phyloP scores from a whole-genome alignment of 2,797 vertebrate genomes.

The Parauchenoglanis ngamensis region DNA sequence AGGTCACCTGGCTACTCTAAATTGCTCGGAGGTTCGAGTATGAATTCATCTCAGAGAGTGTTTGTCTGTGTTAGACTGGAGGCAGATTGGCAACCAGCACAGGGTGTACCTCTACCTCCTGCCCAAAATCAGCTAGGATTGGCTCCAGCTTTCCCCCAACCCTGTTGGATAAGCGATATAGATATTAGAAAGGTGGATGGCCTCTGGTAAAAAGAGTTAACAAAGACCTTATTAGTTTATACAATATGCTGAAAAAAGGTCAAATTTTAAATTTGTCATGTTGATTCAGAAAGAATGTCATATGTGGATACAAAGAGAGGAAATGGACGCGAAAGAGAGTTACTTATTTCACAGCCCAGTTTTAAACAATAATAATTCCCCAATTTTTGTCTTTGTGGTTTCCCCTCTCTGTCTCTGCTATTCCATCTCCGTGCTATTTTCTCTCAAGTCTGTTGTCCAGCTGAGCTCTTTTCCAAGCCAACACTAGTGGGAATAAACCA shows the following conservation, averaged over 20 bases:
- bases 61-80: too few relatives aligned
- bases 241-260: not conserved
- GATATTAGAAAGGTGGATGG: not conserved
- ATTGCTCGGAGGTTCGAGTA: too few relatives aligned
- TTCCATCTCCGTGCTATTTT: slow-evolving; percentile 1
- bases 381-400: not conserved
- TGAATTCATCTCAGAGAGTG: too few relatives aligned
- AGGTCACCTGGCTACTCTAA: too few relatives aligned
- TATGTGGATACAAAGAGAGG: not conserved
- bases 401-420: not conserved
- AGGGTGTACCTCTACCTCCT: too few relatives aligned
- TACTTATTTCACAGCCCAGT: not conserved
- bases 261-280: not conserved
- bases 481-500: slow-evolving; percentile 44
- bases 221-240: not conserved
- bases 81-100: too few relatives aligned
- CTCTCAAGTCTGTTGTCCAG: slow-evolving; percentile 12
- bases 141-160: too few relatives aligned
- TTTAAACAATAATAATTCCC: not conserved
- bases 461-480: slow-evolving; percentile 9
- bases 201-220: not conserved
- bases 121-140: too few relatives aligned
- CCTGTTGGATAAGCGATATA: too few relatives aligned
- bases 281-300: not conserved
- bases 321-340: not conserved